A percentile compares a stretch with the other conserved stretches of the same genome.
phyloP scores from a whole-genome alignment of 2,888 invertebrate species.

The Eurytoma adleriae region DNA sequence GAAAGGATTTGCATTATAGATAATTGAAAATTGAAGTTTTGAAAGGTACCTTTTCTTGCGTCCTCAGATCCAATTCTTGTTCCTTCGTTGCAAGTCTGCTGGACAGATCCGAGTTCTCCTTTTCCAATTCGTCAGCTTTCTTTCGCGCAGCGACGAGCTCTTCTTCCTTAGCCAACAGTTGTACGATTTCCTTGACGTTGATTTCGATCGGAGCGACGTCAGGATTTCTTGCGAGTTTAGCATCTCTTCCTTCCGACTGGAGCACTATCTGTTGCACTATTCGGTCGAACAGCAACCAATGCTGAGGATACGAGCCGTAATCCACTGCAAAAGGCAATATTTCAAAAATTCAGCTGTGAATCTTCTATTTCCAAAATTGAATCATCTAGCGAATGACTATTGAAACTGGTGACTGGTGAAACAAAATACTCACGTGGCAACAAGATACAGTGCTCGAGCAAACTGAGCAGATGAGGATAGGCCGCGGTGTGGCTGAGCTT shows the following conservation, averaged over 20 bases:
- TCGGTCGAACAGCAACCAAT: slow-evolving; percentile 96
- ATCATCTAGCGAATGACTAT: no score
- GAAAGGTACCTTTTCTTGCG: slow-evolving; percentile 85
- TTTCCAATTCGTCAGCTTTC: slow-evolving; percentile 92
- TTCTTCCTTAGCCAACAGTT: slow-evolving; percentile 94
- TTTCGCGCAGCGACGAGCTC: slow-evolving; percentile 91
- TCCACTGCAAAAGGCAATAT: slow-evolving; percentile 81
- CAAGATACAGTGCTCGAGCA: slow-evolving; percentile 91
- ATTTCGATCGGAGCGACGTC: slow-evolving; percentile 92
- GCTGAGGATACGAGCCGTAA: slow-evolving; percentile 90
- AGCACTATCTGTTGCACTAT: slow-evolving; percentile 95
- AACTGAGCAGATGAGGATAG: slow-evolving; percentile 93
- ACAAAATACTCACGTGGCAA: slow-evolving; percentile 83
- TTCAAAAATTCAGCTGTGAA: no score
- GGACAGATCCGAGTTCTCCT: slow-evolving; percentile 91
- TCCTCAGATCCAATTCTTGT: slow-evolving; percentile 91
- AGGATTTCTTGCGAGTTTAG: slow-evolving; percentile 81
- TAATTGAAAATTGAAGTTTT: no score
- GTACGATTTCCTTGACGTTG: slow-evolving; percentile 93
- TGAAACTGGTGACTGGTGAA: no score
- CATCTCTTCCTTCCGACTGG: slow-evolving; percentile 81
- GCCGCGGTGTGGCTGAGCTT: slow-evolving; percentile 95
- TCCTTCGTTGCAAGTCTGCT: slow-evolving; percentile 93
- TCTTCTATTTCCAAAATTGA: no score
- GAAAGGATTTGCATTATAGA: neutral